Conservation (phyloP, 2,113 vertebrate genomes). For the Oriolus oriolus region DNA sequence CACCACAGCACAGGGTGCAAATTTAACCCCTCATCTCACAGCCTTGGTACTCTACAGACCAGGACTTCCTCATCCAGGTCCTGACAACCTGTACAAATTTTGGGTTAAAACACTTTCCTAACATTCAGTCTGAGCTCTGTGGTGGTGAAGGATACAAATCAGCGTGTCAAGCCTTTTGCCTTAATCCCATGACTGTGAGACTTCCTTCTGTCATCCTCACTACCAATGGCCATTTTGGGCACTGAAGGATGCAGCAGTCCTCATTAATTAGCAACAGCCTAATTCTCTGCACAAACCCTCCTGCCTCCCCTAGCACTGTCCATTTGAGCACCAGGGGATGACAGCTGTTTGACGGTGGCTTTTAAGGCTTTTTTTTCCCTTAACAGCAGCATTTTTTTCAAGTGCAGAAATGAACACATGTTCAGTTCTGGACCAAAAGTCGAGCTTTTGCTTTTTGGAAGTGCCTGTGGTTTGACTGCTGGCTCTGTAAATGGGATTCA, state of each 20-base stretch:
- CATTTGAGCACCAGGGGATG: neutral
- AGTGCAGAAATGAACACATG: neutral
- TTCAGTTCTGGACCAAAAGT: neutral
- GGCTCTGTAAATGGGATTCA: neutral
- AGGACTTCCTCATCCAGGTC: neutral
- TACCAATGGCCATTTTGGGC: neutral
- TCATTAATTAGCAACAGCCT: neutral
- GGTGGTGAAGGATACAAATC: neutral
- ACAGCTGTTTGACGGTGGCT: neutral
- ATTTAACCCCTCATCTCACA: neutral
- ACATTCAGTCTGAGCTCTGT: neutral
- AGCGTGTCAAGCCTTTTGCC: neutral
- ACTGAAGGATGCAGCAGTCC: neutral
- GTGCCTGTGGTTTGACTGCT: neutral
- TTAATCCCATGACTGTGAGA: neutral
- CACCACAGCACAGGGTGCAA: no score
- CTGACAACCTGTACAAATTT: neutral
- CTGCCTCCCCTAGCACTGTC: neutral
- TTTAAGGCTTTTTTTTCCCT: neutral
- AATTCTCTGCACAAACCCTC: neutral
- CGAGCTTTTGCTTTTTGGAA: neutral
- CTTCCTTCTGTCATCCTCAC: neutral
- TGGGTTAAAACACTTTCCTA: neutral
- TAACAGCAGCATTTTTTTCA: neutral
- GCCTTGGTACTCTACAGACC: neutral